A percentile compares a stretch with the other conserved stretches of the same genome.
phyloP scores from a whole-genome alignment of 2,113 vertebrate genomes.

The Lasiurus cinereus region DNA sequence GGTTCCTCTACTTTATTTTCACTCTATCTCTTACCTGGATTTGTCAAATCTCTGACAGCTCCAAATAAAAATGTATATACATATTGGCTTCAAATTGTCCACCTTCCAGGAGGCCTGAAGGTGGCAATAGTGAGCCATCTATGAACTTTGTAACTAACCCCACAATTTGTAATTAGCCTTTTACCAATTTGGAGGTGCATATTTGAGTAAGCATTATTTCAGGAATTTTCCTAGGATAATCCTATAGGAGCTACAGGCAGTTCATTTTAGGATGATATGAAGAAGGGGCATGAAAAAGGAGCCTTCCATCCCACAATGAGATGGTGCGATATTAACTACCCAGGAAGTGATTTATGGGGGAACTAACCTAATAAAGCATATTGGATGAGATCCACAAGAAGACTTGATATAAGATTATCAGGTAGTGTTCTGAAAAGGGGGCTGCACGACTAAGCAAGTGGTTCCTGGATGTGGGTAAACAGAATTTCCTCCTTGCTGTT shows the following conservation, averaged over 20 bases:
- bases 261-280: background rate
- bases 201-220: background rate
- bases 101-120: background rate
- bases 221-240: background rate
- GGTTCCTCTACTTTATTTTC: background rate
- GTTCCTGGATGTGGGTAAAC: constrained; percentile 25
- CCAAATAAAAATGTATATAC: background rate
- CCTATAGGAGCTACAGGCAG: background rate
- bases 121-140: background rate
- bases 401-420: background rate
- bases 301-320: background rate
- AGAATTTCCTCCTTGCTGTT: constrained; percentile 46
- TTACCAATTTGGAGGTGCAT: background rate
- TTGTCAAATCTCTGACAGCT: background rate
- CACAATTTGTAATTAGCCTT: too few relatives aligned
- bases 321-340: background rate
- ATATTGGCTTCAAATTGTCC: background rate
- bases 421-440: background rate
- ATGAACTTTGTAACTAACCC: background rate
- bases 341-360: background rate
- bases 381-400: background rate
- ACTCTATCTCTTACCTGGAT: background rate
- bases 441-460: background rate
- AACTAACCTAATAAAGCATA: background rate
- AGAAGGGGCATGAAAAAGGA: background rate